Percentiles rank a stretch among this genome's conserved stretches.
Conservation (phyloP, 2,113 vertebrate species). For the Peromyscus leucopus region DNA sequence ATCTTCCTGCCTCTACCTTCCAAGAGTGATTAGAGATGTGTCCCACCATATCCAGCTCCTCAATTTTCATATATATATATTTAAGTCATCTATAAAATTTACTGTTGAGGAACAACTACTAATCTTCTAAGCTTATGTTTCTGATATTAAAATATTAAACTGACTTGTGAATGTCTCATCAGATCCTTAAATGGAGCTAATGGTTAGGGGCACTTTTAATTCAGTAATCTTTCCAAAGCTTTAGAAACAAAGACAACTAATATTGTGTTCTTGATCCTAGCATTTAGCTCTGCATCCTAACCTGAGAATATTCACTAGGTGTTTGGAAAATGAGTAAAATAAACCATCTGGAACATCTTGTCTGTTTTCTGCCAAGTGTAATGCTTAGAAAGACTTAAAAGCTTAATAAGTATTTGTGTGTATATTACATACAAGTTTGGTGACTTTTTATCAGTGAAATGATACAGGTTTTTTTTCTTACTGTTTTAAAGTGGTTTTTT, state of each 20-base stretch:
- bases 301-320: background rate
- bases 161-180: background rate
- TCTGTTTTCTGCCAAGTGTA: background rate
- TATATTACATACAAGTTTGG: constrained; percentile 9
- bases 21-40: background rate
- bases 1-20: background rate
- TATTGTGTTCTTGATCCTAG: background rate
- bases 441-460: background rate
- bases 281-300: background rate
- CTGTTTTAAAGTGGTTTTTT: background rate
- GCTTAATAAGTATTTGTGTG: background rate
- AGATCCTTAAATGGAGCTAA: background rate
- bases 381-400: background rate
- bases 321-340: constrained; percentile 3
- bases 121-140: background rate
- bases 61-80: background rate
- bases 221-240: background rate
- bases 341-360: background rate
- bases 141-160: constrained; percentile 35
- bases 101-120: background rate
- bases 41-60: background rate
- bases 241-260: background rate
- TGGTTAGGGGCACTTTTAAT: background rate
- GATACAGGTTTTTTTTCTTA: background rate
- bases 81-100: background rate